phyloP scores from a whole-genome alignment of 2,888 invertebrate species.

The Baccha elongata region DNA sequence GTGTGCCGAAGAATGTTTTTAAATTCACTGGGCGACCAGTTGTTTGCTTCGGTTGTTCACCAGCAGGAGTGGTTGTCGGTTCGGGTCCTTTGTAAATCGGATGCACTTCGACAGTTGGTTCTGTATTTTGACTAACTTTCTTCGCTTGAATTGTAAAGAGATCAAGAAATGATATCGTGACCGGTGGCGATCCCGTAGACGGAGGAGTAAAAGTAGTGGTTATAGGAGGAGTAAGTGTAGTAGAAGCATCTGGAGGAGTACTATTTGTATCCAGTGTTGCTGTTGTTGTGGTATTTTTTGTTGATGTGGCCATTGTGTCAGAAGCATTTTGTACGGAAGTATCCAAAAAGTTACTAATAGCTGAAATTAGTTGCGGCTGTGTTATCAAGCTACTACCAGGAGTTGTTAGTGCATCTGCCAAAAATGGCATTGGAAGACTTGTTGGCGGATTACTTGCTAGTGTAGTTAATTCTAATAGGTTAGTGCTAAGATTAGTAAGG shows the following conservation, averaged over 20 bases:
- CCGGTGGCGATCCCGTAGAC: slow-evolving; percentile 67
- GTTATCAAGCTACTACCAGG: slow-evolving; percentile 75
- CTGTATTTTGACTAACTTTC: slow-evolving; percentile 67
- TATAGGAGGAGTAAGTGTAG: slow-evolving; percentile 41
- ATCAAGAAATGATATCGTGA: slow-evolving; percentile 74
- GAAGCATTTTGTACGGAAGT: slow-evolving; percentile 75
- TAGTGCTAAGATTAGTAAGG: slow-evolving; percentile 56
- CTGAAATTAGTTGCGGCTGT: slow-evolving; percentile 74
- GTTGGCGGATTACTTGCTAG: slow-evolving; percentile 72
- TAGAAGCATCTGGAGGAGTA: slow-evolving; percentile 57
- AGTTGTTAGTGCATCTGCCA: slow-evolving; percentile 74
- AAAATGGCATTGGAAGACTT: slow-evolving; percentile 73
- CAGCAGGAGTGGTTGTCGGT: slow-evolving; percentile 40
- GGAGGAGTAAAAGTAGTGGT: slow-evolving; percentile 45
- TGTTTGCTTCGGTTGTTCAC: slow-evolving; percentile 1
- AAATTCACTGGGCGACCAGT: slow-evolving; percentile 35
- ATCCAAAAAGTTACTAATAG: slow-evolving; percentile 75
- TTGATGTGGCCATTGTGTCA: slow-evolving; percentile 66
- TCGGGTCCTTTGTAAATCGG: slow-evolving; percentile 73
- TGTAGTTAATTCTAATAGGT: slow-evolving; percentile 68
- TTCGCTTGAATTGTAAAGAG: slow-evolving; percentile 75
- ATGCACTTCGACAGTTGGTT: slow-evolving; percentile 63
- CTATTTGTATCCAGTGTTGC: slow-evolving; percentile 57
- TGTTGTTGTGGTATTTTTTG: slow-evolving; percentile 42
- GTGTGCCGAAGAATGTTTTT: slow-evolving; percentile 33